Percentiles rank a stretch among this genome's conserved stretches.
Evolutionary conservation across 2,888 invertebrate species (phyloP).

Genomic region (Bhutanitis thaidina): DNA sequence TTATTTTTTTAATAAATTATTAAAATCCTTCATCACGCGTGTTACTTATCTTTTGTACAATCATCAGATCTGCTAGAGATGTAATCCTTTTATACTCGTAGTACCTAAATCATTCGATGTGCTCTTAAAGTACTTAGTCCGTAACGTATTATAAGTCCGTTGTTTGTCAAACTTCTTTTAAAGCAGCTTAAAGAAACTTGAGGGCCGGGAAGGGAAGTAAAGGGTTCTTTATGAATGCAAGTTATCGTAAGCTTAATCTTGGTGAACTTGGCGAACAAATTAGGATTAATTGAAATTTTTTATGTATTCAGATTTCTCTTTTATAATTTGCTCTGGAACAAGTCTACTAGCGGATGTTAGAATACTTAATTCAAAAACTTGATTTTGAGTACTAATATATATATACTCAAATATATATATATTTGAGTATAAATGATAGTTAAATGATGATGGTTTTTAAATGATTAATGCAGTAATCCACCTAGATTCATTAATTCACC

Average conservation of each 20-base stretch:
- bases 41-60: conserved; percentile 10
- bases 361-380: too few relatives aligned
- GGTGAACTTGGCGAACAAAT: conserved; percentile 55
- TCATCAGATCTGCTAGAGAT: conserved; percentile 19
- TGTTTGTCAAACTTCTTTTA: conserved; percentile 72
- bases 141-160: conserved; percentile 71
- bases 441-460: not conserved
- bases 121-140: conserved; percentile 58
- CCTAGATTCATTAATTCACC: not conserved
- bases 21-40: not conserved
- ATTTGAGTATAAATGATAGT: conserved; percentile 34
- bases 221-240: conserved; percentile 69
- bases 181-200: conserved; percentile 71
- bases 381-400: not conserved
- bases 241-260: conserved; percentile 74
- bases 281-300: conserved; percentile 79
- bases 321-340: too few relatives aligned
- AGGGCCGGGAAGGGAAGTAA: conserved; percentile 64
- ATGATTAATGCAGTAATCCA: not conserved
- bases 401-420: not conserved
- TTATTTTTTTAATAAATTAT: not conserved
- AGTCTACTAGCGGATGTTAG: too few relatives aligned
- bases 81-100: conserved; percentile 21
- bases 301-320: conserved; percentile 19
- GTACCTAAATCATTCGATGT: conserved; percentile 33